Evolutionary conservation across 1,140 invertebrate species (phyloP), one percentile per base, ranked within the genome.

Genomic region (Drosophila dunni): DNA sequence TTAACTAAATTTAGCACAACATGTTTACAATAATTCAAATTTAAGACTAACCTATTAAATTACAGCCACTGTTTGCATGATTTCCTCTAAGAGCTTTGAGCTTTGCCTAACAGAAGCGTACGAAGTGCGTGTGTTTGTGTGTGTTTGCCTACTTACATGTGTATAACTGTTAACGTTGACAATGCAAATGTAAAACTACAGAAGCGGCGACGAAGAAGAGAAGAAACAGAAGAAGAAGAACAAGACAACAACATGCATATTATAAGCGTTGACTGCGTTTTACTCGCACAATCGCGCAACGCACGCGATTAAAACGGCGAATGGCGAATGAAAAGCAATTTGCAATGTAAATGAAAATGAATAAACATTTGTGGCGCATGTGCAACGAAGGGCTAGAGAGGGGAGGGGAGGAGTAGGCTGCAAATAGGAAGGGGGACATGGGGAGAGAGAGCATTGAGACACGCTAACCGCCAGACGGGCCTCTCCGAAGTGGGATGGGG

Each of bases 281-380:
- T 53, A 44, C 64, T 71, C 54, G 51, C 64, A 68, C 63, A 81
- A 66, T 77, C 73, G 54, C 17, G 45, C 63, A 63, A 51, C 54
- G 68, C 79, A 81, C 79, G 79, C 79, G 77, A 81, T 79, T 76
- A 72, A 79, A 74, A 44, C 48, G 51, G 45, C 69, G 75, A 77
- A 64, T 60, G 38, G 68, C 58, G 46, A 68, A 68, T 69, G 61
- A 73, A 83, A 83, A 76, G 73, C 60, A 79, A 83, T 83, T 83
- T 83, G 68, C 80, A 79, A 79, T 84, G 73, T 77, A 56, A 56
- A 84, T 84, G 68, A 66, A 82, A 81, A 64, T 60, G 62, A 64
- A 72, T 56, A 66, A 64, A 65, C 61, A 66, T 38, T 74, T 66
- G 70, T 42, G 51, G 61, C 51, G 61, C 62, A 79, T 68, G 73